Evolutionary conservation across 1,140 invertebrate species (phyloP).

Genomic region (Drosophila takahashii): DNA sequence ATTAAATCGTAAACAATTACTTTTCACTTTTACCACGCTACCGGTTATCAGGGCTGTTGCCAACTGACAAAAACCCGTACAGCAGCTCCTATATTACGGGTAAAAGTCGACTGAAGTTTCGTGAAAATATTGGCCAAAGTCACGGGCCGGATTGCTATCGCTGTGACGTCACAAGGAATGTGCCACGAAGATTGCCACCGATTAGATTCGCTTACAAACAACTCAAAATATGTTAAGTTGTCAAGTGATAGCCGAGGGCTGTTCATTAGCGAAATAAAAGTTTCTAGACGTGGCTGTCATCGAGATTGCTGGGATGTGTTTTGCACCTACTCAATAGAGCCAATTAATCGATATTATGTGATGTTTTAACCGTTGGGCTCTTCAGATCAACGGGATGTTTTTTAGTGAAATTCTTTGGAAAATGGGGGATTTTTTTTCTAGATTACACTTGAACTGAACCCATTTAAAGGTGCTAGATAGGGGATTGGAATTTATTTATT

Average conservation of each 20-base stretch:
- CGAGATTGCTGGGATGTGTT: slow-evolving; percentile 14
- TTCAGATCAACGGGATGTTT: slow-evolving; percentile 1
- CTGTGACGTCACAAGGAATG: slow-evolving; percentile 72
- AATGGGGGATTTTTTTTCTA: slow-evolving; percentile 16
- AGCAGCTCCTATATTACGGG: background rate
- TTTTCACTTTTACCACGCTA: slow-evolving; percentile 17
- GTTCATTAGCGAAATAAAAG: slow-evolving; percentile 44
- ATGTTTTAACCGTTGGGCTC: background rate
- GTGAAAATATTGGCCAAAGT: slow-evolving; percentile 34
- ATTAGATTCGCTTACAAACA: slow-evolving; percentile 68
- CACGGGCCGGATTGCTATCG: slow-evolving; percentile 39
- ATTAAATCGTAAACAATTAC: slow-evolving; percentile 28
- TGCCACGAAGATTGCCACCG: slow-evolving; percentile 40
- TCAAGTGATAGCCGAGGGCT: slow-evolving; percentile 44
- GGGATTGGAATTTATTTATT: background rate
- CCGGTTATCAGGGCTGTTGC: slow-evolving; percentile 52
- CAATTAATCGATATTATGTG: slow-evolving; percentile 3
- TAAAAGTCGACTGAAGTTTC: slow-evolving; percentile 11
- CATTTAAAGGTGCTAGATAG: slow-evolving; percentile 5
- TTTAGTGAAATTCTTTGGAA: slow-evolving; percentile 17
- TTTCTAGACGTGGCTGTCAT: slow-evolving; percentile 16
- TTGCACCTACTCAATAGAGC: background rate
- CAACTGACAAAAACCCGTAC: slow-evolving; percentile 22
- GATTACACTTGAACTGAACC: background rate
- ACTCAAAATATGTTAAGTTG: slow-evolving; percentile 46